These are phyloP conservation scores for Pangasius djambal DNA, from an alignment of 2,797 vertebrate genomes.

Conservation along the genomic window DNA sequence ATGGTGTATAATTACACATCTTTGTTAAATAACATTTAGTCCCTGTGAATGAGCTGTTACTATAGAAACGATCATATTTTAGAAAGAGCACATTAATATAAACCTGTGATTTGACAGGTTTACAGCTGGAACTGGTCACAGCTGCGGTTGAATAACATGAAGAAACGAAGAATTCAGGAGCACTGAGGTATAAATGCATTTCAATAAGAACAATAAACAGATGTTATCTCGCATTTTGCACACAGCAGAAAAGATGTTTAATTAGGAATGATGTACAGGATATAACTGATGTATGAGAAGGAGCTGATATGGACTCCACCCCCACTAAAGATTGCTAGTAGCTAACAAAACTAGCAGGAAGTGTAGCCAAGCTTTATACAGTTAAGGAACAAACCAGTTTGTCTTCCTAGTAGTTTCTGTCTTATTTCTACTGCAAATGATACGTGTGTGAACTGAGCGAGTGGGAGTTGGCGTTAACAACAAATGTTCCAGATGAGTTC, in stretches of 20 bases:
- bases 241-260: not conserved
- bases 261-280: not conserved
- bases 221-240: not conserved
- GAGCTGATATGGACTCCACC: not conserved
- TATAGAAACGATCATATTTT: not conserved
- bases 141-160: not conserved
- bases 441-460: not conserved
- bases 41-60: not conserved
- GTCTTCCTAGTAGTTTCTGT: not conserved
- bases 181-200: too few species aligned
- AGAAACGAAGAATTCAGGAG: not conserved
- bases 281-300: not conserved
- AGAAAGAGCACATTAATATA: not conserved
- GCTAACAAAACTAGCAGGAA: not conserved
- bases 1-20: not conserved
- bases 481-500: constrained; percentile 32
- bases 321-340: not conserved
- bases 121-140: not conserved
- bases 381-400: not conserved
- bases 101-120: not conserved
- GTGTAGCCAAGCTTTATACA: not conserved
- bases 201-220: not conserved
- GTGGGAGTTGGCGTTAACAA: constrained; percentile 18
- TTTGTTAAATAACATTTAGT: not conserved
- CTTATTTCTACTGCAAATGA: constrained; percentile 8